These are phyloP conservation scores for Deroplatys truncata DNA, from an alignment of 2,888 invertebrate species.

Conservation along the genomic window DNA sequence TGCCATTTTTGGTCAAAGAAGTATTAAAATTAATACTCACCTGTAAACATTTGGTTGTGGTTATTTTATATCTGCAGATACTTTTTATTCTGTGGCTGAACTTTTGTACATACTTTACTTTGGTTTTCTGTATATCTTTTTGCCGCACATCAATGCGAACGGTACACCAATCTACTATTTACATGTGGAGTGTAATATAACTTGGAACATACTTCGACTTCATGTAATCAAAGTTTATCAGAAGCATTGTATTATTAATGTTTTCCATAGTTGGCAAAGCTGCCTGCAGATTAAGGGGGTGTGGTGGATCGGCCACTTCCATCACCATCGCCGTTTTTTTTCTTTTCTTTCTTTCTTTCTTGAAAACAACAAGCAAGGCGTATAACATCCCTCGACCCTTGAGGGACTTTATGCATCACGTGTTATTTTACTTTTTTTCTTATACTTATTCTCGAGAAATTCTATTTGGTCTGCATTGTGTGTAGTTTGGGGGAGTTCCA, in stretches of 20 bases:
- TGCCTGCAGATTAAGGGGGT: neutral
- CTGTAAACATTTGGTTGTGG: no score
- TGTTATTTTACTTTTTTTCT: neutral
- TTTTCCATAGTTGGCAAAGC: neutral
- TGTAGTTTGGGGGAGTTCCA: neutral
- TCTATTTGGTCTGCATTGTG: neutral
- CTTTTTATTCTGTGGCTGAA: no score
- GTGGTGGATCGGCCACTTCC: neutral
- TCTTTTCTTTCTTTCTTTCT: no score
- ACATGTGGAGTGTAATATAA: no score
- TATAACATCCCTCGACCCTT: neutral
- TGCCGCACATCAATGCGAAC: no score
- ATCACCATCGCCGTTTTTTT: neutral
- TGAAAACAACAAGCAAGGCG: neutral
- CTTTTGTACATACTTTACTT: no score
- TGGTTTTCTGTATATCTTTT: no score
- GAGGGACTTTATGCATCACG: neutral
- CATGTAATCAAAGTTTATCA: neutral
- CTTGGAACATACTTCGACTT: no score
- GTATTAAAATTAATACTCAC: no score
- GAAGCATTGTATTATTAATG: neutral
- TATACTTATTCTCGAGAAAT: neutral
- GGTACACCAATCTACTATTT: no score
- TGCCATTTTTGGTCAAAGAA: no score
- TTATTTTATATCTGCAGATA: no score